Percentiles rank a stretch among this genome's conserved stretches.
Evolutionary conservation across 2,113 vertebrate species (phyloP).

Genomic region (Limnothrissa miodon): DNA sequence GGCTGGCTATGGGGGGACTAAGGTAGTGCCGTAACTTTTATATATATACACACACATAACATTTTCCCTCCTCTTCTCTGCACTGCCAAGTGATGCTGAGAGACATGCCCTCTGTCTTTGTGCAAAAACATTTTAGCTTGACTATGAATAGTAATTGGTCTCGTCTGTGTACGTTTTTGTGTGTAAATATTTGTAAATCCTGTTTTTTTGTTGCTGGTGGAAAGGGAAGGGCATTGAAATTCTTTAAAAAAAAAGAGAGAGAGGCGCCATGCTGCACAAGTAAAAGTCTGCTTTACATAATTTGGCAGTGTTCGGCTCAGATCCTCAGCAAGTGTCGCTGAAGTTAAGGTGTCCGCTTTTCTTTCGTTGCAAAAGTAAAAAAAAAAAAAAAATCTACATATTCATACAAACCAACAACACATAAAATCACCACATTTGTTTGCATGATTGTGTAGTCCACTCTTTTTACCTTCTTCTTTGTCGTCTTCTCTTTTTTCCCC

Average conservation of each 20-base stretch:
- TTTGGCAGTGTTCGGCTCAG: not conserved
- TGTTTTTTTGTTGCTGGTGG: not conserved
- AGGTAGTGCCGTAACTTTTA: slow-evolving; percentile 25
- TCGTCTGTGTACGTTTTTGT: not conserved
- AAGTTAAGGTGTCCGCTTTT: slow-evolving; percentile 1
- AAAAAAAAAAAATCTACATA: slow-evolving; percentile 22
- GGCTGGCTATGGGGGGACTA: slow-evolving; percentile 40
- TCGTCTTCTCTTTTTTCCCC: slow-evolving; percentile 8
- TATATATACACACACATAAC: not conserved
- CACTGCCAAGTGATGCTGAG: not conserved
- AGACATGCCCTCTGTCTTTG: not conserved
- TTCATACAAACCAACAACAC: not conserved
- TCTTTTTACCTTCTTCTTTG: slow-evolving; percentile 18
- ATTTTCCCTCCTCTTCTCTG: not conserved
- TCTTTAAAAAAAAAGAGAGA: not conserved
- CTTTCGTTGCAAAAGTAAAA: slow-evolving; percentile 37
- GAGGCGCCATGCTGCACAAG: not conserved
- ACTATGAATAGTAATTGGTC: slow-evolving; percentile 5
- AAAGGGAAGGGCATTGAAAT: not conserved
- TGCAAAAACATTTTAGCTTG: not conserved
- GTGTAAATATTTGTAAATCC: not conserved
- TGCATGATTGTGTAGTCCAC: not conserved
- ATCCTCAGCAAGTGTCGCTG: not conserved
- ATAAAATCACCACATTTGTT: not conserved
- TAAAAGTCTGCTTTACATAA: slow-evolving; percentile 3